Evolutionary conservation across 2,888 invertebrate genomes (phyloP), one percentile per base, ranked within the genome.

Genomic region (Pardosa pseudoannulata): DNA sequence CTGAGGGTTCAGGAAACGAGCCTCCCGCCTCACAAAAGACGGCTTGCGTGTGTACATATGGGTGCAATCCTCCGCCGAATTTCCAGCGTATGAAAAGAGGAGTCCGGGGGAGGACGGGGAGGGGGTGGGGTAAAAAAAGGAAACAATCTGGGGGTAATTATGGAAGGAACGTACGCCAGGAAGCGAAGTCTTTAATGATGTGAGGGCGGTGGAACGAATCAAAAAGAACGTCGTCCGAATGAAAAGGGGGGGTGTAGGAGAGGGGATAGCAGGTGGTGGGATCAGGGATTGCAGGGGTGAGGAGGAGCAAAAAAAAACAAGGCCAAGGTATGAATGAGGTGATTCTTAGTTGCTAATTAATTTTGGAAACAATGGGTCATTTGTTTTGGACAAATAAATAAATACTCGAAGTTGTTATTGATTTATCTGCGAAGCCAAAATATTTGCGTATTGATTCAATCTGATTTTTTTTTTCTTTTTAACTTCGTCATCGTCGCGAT

Each of bases 131-230:
- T 36, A 36, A 36, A 7, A 46, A 56, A 56, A 56, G 56, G 56
- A 56, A 56, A 56, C 56, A 56, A 23, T 23, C 23, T 56, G 71
- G 79, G 79, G 79, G 71, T 71, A 79, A 79, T 79, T 79, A 79
- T 41, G 71, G 27, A 65, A 64, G 29, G 56, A 31, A 13, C 74
- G 74, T 56, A 64, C 41, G 74, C 27, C 67, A 71, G 79, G 79
- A 79, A 79, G 36, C 79, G 71, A 28, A 13, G 6, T 16, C 29
- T 29, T 71, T 64, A 64, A 71, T 79, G 71, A 79, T 79, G 23
- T n/a, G 36, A 50, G 64, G 36, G 64, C 46, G 50, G 23, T n/a
- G 65, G 29, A 65, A 41, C 41, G 64, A 46, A 67, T 46, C 29
- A 39, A 28, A 32, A 68, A 46, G 31, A 19, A 67, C 6, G 41